Conservation (phyloP, 2,888 invertebrate genomes). For the Ferrisia virgata region DNA sequence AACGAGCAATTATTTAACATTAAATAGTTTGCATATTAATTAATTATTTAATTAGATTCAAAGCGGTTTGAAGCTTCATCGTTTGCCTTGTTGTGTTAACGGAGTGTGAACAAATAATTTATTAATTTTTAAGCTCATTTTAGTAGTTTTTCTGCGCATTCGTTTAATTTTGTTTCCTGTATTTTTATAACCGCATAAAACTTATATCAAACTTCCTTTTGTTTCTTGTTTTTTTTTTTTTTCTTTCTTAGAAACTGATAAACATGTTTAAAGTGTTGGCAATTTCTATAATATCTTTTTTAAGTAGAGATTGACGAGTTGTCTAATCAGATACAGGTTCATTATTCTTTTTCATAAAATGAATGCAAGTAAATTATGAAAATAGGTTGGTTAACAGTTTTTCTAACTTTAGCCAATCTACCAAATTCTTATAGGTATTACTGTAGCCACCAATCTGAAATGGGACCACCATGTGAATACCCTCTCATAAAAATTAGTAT, state of each 20-base stretch:
- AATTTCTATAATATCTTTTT: background rate
- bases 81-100: constrained; percentile 36
- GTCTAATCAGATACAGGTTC: too few species aligned
- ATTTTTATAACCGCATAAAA: background rate
- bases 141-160: background rate
- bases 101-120: constrained; percentile 44
- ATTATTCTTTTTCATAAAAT: too few species aligned
- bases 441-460: too few species aligned
- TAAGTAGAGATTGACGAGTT: too few species aligned
- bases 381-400: too few species aligned
- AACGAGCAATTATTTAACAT: constrained; percentile 45
- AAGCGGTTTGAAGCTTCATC: constrained; percentile 26
- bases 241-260: background rate
- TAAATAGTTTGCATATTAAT: constrained; percentile 43
- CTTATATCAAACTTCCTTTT: background rate
- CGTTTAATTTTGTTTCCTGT: background rate
- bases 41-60: constrained; percentile 45
- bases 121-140: constrained; percentile 42
- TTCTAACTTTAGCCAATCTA: too few species aligned
- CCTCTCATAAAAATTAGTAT: too few species aligned
- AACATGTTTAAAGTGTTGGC: background rate
- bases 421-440: too few species aligned
- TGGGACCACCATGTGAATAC: too few species aligned
- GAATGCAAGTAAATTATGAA: too few species aligned
- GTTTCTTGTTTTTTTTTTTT: background rate